These are phyloP conservation scores for Erpobdella octoculata DNA, from an alignment of 2,888 invertebrate genomes.

Conservation along the genomic window DNA sequence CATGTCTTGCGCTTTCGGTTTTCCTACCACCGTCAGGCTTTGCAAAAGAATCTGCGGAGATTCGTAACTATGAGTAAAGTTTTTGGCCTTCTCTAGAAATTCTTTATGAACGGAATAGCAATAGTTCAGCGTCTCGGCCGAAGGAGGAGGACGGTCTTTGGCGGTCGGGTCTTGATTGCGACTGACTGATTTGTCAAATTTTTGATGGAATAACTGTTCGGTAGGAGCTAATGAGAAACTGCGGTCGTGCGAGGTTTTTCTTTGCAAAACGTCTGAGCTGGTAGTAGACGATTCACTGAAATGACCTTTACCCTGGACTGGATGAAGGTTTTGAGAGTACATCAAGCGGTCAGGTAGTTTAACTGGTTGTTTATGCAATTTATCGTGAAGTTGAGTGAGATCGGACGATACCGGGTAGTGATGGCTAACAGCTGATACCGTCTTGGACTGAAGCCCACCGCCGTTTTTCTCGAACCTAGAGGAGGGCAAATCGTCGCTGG, in stretches of 20 bases:
- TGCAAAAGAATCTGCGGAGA: constrained; percentile 12
- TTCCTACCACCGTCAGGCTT: background rate
- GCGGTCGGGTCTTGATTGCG: background rate
- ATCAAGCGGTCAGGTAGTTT: background rate
- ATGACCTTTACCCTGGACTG: too few relatives aligned
- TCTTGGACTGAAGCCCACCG: too few relatives aligned
- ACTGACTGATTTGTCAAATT: background rate
- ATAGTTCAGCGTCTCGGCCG: background rate
- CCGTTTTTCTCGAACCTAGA: too few relatives aligned
- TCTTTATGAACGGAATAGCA: constrained; percentile 19
- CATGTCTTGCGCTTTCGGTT: background rate
- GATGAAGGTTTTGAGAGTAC: background rate
- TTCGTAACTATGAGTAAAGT: background rate
- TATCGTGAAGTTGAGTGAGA: background rate
- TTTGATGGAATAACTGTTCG: background rate
- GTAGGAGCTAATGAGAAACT: background rate
- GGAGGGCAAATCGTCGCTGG: background rate
- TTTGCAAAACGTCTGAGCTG: too few relatives aligned
- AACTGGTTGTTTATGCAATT: background rate
- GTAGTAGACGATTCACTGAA: too few relatives aligned
- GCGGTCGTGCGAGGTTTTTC: background rate
- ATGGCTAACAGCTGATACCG: too few relatives aligned
- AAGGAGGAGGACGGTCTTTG: background rate
- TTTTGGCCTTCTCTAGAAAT: constrained; percentile 7
- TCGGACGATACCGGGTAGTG: too few relatives aligned